Evolutionary conservation across 2,113 vertebrate species (phyloP).

Genomic region (Podilymbus podiceps): DNA sequence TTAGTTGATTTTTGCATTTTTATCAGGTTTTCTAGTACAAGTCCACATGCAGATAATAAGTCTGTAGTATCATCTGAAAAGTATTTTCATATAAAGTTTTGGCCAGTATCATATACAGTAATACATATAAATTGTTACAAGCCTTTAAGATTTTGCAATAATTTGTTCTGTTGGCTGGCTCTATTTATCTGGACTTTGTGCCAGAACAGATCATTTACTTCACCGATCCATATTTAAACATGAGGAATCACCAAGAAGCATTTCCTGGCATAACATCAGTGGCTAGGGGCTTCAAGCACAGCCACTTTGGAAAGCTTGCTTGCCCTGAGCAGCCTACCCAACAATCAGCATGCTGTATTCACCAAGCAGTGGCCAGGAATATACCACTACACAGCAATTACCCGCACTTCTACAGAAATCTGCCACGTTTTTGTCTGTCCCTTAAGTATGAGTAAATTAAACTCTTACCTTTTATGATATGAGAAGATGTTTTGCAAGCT

Average conservation of each 20-base stretch:
- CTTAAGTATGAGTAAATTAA: not conserved
- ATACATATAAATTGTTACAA: not conserved
- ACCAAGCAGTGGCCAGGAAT: not conserved
- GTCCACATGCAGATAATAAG: not conserved
- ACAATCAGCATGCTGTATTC: not conserved
- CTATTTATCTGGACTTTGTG: not conserved
- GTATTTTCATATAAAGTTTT: not conserved
- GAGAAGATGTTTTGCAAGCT: conserved; percentile 48
- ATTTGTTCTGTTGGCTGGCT: not conserved
- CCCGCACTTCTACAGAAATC: not conserved
- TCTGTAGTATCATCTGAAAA: not conserved
- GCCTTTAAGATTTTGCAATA: not conserved
- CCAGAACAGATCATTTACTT: not conserved
- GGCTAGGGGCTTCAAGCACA: not conserved
- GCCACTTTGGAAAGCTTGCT: not conserved
- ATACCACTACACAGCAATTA: not conserved
- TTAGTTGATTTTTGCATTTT: not conserved
- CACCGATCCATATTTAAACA: conserved; percentile 24
- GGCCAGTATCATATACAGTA: not conserved
- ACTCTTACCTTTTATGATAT: conserved; percentile 69
- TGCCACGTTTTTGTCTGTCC: not conserved
- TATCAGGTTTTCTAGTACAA: not conserved
- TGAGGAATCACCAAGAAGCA: conserved; percentile 10
- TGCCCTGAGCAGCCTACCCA: not conserved
- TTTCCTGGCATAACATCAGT: not conserved